Evolutionary conservation across 1,140 invertebrate species (phyloP), one percentile per base, ranked within the genome.

Genomic region (Apocrypta bakeri): DNA sequence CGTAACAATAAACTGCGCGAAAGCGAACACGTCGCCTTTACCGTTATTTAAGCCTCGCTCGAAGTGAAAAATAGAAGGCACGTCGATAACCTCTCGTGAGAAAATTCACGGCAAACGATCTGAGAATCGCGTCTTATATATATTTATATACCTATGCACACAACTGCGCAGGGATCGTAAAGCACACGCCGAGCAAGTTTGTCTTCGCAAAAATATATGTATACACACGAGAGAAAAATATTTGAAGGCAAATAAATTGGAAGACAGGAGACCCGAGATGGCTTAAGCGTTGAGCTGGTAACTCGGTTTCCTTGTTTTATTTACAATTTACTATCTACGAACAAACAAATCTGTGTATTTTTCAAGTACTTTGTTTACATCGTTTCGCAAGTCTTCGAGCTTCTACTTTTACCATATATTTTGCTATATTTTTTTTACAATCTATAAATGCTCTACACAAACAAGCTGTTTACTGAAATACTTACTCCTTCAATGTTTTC

Each of bases 101-200:
- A 66, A 66, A 66, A 66, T 66, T 66, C 63, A 21, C 63, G 63
- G 63, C 63, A 66, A 66, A 66, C 9, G 63, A 66, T 24, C 24
- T 9, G 63, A 66, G 63, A 66, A 29, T 14, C 21, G 63, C 27
- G 2, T 8, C 63, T 14, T 25, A 4, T 12, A 6, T 27, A 25
- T 27, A 27, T 56, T 21, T 56, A n/a, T 56, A 12, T 42, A 42
- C 12, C 1, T 42, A 42, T 37, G 9, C 9, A 4, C 33, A 37
- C 3, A 63, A 27, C 9, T 25, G 63, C 21, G 48, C 17, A 56
- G 48, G 7, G 63, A 66, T 66, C 63, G 63, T 66, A 66, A 66
- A 66, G 63, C 48, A 56, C 21, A 37, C 63, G 63, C 25, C 33
- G 33, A 37, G 63, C 12, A 9, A 66, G 12, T 64, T 25, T 66